Conservation (phyloP, 2,888 invertebrate species). For the Belgica antarctica region DNA sequence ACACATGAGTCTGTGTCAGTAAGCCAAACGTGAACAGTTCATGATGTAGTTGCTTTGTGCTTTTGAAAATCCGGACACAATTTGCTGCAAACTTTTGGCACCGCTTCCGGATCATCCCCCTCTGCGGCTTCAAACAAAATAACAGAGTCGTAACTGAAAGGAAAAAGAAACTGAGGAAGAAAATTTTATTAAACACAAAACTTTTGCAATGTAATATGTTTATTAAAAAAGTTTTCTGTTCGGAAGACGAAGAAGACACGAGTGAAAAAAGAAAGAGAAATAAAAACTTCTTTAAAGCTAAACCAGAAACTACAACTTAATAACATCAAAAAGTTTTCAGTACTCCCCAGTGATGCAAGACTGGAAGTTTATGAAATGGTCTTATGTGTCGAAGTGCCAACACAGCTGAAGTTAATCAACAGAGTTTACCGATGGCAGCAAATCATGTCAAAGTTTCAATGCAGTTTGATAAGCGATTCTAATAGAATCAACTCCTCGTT, state of each 20-base stretch:
- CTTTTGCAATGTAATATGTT: constrained; percentile 35
- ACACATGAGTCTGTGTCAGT: background rate
- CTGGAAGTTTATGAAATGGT: background rate
- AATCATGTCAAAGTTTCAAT: too few species aligned
- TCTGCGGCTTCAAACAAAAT: too few species aligned
- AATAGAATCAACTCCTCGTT: too few species aligned
- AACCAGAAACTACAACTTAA: constrained; percentile 29
- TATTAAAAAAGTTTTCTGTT: constrained; percentile 27
- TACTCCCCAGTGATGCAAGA: background rate
- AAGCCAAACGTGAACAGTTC: background rate
- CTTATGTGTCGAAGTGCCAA: constrained; percentile 4
- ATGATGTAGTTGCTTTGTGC: too few species aligned
- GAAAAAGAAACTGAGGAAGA: constrained; percentile 29
- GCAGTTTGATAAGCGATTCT: too few species aligned
- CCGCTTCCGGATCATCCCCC: too few species aligned
- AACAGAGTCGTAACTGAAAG: background rate
- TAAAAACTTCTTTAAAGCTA: constrained; percentile 20
- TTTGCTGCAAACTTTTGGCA: too few species aligned
- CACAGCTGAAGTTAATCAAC: background rate
- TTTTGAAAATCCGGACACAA: too few species aligned
- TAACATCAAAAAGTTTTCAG: constrained; percentile 24
- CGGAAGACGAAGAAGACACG: background rate
- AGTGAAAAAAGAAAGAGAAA: background rate
- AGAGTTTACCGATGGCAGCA: too few species aligned
- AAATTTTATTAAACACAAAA: constrained; percentile 25